Evolutionary conservation across 2,113 vertebrate genomes (phyloP), one percentile per base, ranked within the genome.

Genomic region (Smithornis capensis): DNA sequence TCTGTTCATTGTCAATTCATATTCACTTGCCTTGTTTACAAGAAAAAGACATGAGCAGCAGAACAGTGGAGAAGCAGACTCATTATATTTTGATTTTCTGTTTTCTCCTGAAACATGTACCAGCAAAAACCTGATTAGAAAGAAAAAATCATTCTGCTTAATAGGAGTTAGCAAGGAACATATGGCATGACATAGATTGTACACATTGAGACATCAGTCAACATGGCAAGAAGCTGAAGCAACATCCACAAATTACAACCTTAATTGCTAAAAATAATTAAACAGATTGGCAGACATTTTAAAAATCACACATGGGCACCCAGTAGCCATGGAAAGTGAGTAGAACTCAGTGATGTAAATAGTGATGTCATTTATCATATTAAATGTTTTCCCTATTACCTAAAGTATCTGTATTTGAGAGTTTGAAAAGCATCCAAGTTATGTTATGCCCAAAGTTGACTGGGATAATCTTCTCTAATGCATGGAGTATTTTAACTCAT

Each of bases 251-350:
- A 94, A 96, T 95, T 93, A 96, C 79, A 93, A 81, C 60, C 44
- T 83, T 94, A 95, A 96, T 90, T 94, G 93, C 93, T 95, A 95
- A 96, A 97, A 95, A 94, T 93, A 95, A 96, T 96, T 93, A 86
- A 95, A 93, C 85, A 90, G 76, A 87, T 87, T 90, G 88, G 85
- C 73, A 94, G 75, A 77, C 71, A 90, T 93, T 92, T 96, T 81
- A 74, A 92, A 92, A 90, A 78, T 52, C 77, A 69, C 76, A 89
- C 49, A 83, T 78, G 81, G 73, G 56, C 40, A 75, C 68, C 56
- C 76, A 92, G 53, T 74, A 90, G 68, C 65, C 94, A 95, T 38
- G 37, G 60, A 76, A 82, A 94, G 57, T n/a, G 22, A 89, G 38
- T 14, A 95, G 53, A 44, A 92, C 52, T 65, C 70, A 40, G 60